phyloP scores from a whole-genome alignment of 2,113 vertebrate genomes.

The Aphelocoma coerulescens region DNA sequence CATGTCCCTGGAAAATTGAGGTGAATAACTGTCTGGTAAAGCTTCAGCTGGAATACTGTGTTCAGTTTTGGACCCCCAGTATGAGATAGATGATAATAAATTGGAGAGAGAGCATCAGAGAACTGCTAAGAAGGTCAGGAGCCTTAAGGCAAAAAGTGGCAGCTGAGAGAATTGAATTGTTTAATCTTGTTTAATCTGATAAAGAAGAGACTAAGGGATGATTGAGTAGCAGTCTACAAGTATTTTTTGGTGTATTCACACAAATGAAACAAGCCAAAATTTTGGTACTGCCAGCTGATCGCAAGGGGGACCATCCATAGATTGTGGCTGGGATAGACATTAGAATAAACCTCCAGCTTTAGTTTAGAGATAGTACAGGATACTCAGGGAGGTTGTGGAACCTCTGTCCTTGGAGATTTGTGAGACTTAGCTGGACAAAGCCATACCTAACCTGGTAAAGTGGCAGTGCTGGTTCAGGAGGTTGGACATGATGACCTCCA shows the following conservation, averaged over 20 bases:
- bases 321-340: not conserved
- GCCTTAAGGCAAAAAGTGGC: not conserved
- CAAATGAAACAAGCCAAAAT: not conserved
- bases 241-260: not conserved
- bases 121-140: not conserved
- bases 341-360: not conserved
- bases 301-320: not conserved
- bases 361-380: not conserved
- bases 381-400: not conserved
- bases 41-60: not conserved
- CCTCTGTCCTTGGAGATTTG: not conserved
- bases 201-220: not conserved
- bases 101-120: not conserved
- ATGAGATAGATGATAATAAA: not conserved
- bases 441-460: not conserved
- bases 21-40: not conserved
- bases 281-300: not conserved
- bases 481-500: not conserved
- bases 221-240: not conserved
- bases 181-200: not conserved
- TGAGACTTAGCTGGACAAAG: not conserved
- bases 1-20: not conserved
- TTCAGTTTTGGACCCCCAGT: not conserved
- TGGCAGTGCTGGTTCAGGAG: not conserved
- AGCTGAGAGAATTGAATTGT: not conserved